phyloP scores from a whole-genome alignment of 2,888 invertebrate genomes.

The Chrysomela aeneicollis region DNA sequence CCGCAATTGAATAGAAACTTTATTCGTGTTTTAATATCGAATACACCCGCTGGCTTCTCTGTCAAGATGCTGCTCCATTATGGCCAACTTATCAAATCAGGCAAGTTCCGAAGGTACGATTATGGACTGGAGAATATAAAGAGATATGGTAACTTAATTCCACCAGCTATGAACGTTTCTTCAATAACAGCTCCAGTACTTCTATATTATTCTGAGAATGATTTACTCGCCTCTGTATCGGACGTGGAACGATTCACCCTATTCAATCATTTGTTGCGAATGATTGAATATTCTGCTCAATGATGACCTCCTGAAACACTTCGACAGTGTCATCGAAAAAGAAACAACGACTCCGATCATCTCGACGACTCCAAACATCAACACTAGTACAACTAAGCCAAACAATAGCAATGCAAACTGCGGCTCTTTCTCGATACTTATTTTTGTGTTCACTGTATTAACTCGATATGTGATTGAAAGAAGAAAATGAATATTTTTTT shows the following conservation, averaged over 20 bases:
- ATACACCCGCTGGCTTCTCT: slow-evolving; percentile 26
- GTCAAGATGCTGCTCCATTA: slow-evolving; percentile 23
- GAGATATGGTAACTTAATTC: slow-evolving; percentile 17
- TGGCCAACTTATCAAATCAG: slow-evolving; percentile 19
- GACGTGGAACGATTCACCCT: slow-evolving; percentile 24
- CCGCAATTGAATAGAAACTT: slow-evolving; percentile 27
- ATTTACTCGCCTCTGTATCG: slow-evolving; percentile 32
- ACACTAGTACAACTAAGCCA: neutral
- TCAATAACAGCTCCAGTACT: slow-evolving; percentile 33
- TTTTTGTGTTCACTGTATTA: neutral
- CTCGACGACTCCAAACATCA: neutral
- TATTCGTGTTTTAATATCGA: neutral
- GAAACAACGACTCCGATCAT: neutral
- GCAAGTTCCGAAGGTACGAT: slow-evolving; percentile 11
- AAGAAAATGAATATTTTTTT: too few species aligned
- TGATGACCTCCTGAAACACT: slow-evolving; percentile 23
- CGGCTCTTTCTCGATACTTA: neutral
- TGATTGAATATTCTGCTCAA: slow-evolving; percentile 33
- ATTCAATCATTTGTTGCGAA: slow-evolving; percentile 45
- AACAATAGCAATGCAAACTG: neutral
- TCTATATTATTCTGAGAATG: slow-evolving; percentile 38
- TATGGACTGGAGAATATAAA: slow-evolving; percentile 27
- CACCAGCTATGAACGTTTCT: slow-evolving; percentile 29
- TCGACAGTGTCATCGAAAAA: slow-evolving; percentile 15
- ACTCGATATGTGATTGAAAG: neutral